Percentiles rank a stretch among this genome's conserved stretches.
Evolutionary conservation across 2,888 invertebrate species (phyloP).

Genomic region (Alsophila aescularia): DNA sequence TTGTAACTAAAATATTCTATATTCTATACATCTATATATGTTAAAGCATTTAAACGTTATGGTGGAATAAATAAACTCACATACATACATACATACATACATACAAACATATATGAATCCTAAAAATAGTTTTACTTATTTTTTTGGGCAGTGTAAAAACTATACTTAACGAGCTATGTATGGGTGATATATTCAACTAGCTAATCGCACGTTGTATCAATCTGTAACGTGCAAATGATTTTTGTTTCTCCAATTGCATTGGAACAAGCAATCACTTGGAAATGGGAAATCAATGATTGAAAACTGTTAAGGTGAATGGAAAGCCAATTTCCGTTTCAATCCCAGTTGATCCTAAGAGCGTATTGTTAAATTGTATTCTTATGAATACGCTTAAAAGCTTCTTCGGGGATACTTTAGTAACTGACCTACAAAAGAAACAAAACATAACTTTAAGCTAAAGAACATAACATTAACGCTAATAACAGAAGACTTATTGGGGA

Average conservation of each 20-base stretch:
- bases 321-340: slow-evolving; percentile 14
- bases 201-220: slow-evolving; percentile 25
- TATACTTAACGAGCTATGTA: slow-evolving; percentile 9
- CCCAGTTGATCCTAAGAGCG: background rate
- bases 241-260: slow-evolving; percentile 18
- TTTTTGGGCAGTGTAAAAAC: background rate
- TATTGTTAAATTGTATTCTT: background rate
- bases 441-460: too few species aligned
- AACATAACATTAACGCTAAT: too few species aligned
- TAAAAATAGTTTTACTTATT: too few species aligned
- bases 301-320: slow-evolving; percentile 16
- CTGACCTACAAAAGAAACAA: too few species aligned
- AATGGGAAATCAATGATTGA: slow-evolving; percentile 17
- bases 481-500: too few species aligned
- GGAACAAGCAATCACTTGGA: slow-evolving; percentile 12
- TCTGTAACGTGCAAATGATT: slow-evolving; percentile 21
- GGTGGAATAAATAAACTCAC: too few species aligned
- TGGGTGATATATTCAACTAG: slow-evolving; percentile 20
- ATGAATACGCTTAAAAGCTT: too few species aligned
- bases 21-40: too few species aligned
- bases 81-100: too few species aligned
- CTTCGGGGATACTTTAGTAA: background rate
- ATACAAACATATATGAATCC: too few species aligned
- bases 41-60: too few species aligned
- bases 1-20: too few species aligned